These are phyloP conservation scores for Sialis fuliginosa DNA, from an alignment of 2,888 invertebrate genomes.

Conservation along the genomic window DNA sequence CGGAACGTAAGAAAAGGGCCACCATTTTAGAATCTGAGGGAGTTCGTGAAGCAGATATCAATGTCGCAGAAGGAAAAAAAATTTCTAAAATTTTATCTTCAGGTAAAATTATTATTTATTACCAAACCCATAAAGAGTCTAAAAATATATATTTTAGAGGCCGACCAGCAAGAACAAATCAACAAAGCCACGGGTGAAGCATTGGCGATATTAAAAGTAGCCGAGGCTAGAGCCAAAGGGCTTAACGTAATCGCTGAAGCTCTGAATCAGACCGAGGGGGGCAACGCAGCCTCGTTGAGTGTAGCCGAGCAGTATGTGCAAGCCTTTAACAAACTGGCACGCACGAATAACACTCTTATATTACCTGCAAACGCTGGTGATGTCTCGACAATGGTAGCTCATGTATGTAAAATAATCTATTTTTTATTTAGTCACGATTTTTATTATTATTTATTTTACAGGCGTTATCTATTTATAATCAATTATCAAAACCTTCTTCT, in stretches of 20 bases:
- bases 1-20: conserved; percentile 90
- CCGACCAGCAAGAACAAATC: conserved; percentile 82
- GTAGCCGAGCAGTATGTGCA: conserved; percentile 92
- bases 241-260: conserved; percentile 60
- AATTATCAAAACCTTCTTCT: neutral
- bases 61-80: conserved; percentile 93
- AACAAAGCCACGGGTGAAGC: conserved; percentile 90
- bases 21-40: conserved; percentile 96
- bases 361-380: conserved; percentile 81
- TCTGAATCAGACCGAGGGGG: conserved; percentile 39
- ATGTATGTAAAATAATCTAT: conserved; percentile 33
- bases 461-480: conserved; percentile 22
- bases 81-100: conserved; percentile 82
- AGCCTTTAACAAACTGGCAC: conserved; percentile 86
- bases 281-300: conserved; percentile 77
- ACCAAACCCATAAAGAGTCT: neutral
- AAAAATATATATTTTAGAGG: conserved; percentile 41
- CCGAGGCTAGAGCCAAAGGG: conserved; percentile 76
- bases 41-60: conserved; percentile 77
- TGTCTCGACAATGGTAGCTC: conserved; percentile 59
- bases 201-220: conserved; percentile 76
- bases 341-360: conserved; percentile 85
- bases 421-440: too few species aligned
- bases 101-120: conserved; percentile 28
- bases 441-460: conserved; percentile 19